A percentile compares a stretch with the other conserved stretches of the same genome.
Evolutionary conservation across 2,113 vertebrate species (phyloP).

Genomic region (Falcunculus frontatus): DNA sequence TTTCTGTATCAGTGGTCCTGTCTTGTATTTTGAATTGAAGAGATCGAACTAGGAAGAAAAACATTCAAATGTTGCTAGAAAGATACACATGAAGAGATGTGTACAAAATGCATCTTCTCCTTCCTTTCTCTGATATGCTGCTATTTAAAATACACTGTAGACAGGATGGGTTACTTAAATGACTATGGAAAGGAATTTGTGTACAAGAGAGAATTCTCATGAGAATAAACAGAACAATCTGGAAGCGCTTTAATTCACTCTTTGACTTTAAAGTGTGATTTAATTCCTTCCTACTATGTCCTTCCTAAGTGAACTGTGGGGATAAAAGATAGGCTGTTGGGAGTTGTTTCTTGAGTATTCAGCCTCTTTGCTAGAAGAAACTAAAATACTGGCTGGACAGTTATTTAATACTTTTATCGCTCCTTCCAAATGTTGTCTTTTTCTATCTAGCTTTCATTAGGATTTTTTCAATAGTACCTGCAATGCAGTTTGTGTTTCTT

Average conservation of each 20-base stretch:
- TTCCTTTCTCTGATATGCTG: not conserved
- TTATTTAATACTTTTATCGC: not conserved
- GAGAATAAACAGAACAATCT: constrained; percentile 44
- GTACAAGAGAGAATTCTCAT: not conserved
- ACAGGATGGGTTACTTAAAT: not conserved
- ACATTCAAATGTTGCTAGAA: not conserved
- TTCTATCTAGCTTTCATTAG: not conserved
- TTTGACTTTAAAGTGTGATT: constrained; percentile 16
- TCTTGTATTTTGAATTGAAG: not conserved
- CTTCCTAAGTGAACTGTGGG: not conserved
- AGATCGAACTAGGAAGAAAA: not conserved
- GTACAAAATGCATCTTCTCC: not conserved
- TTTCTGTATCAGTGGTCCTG: not conserved
- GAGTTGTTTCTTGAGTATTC: not conserved
- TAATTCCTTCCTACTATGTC: not conserved
- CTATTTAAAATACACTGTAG: not conserved
- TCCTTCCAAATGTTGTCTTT: not conserved
- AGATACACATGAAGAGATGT: not conserved
- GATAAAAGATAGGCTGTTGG: not conserved
- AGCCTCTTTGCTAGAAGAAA: not conserved
- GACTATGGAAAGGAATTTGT: not conserved
- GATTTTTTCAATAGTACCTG: not conserved
- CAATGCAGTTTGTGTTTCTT: not conserved
- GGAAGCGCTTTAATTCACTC: not conserved
- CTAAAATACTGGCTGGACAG: not conserved